These are phyloP conservation scores for Spheniscus humboldti DNA, from an alignment of 2,797 vertebrate species.

Conservation along the genomic window DNA sequence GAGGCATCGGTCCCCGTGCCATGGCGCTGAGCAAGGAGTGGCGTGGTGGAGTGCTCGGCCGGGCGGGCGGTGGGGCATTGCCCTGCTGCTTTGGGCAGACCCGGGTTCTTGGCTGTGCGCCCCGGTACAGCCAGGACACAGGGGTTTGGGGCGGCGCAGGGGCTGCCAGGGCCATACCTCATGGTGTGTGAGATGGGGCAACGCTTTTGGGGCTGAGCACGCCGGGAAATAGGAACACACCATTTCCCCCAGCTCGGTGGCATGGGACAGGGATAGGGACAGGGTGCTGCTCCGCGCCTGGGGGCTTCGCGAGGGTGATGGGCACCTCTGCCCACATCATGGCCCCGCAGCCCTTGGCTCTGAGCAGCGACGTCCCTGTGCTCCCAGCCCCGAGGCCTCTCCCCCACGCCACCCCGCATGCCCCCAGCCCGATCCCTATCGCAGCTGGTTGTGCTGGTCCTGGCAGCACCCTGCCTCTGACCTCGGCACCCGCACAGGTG, in stretches of 20 bases:
- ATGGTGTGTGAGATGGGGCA: not conserved
- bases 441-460: not conserved
- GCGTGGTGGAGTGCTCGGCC: fast-evolving
- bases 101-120: not conserved
- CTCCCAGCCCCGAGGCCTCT: not conserved
- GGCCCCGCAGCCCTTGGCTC: not conserved
- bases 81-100: not conserved
- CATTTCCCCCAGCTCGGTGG: fast-evolving
- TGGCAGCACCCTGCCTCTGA: not conserved
- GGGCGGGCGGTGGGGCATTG: not conserved
- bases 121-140: fast-evolving
- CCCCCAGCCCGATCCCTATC: not conserved
- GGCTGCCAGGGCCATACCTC: not conserved
- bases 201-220: not conserved
- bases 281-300: fast-evolving
- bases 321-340: not conserved
- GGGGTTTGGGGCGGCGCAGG: not conserved
- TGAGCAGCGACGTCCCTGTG: fast-evolving
- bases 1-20: not conserved
- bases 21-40: not conserved
- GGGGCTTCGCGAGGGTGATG: fast-evolving
- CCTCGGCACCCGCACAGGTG: not conserved
- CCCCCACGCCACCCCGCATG: not conserved
- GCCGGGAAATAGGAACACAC: not conserved
- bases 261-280: not conserved